Conservation (phyloP, 1,140 invertebrate species). For the Pachyrhynchus sulphureomaculatus region DNA sequence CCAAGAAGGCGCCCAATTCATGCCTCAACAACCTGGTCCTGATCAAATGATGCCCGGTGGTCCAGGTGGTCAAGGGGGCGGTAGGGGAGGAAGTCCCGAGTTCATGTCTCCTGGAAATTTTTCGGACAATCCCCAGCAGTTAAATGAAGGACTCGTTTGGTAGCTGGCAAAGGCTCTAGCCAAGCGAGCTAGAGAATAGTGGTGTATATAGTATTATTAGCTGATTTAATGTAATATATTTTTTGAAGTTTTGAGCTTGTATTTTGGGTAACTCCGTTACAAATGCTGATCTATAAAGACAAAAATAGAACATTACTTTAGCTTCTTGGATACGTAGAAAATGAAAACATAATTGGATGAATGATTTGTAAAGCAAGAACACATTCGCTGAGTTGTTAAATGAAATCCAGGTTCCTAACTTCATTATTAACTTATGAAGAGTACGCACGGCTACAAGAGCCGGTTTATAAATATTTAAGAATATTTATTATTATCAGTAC, state of each 20-base stretch:
- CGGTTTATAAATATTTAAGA: too few relatives aligned
- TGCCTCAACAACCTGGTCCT: constrained; percentile 60
- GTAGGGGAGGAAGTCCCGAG: constrained; percentile 56
- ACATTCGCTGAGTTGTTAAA: too few relatives aligned
- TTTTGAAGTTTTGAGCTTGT: constrained; percentile 1
- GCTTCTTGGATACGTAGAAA: too few relatives aligned
- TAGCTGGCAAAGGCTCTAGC: constrained; percentile 56
- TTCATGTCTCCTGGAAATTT: constrained; percentile 62
- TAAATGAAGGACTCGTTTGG: constrained; percentile 74
- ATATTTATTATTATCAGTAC: too few relatives aligned
- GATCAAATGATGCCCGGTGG: constrained; percentile 49
- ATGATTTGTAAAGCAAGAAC: too few relatives aligned
- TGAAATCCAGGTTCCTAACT: too few relatives aligned
- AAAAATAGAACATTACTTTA: too few relatives aligned
- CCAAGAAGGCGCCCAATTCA: constrained; percentile 60
- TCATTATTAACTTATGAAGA: too few relatives aligned
- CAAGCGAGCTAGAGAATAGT: constrained; percentile 50
- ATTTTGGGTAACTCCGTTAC: constrained; percentile 6
- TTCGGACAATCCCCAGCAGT: constrained; percentile 66
- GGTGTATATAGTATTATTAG: not conserved
- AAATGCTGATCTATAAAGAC: too few relatives aligned
- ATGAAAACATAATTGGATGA: too few relatives aligned
- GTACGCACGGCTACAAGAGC: not conserved
- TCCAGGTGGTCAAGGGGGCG: constrained; percentile 53
- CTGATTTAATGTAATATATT: constrained; percentile 19